Evolutionary conservation across 2,888 invertebrate species (phyloP), one percentile per base, ranked within the genome.

Genomic region (Tribolium freemani): DNA sequence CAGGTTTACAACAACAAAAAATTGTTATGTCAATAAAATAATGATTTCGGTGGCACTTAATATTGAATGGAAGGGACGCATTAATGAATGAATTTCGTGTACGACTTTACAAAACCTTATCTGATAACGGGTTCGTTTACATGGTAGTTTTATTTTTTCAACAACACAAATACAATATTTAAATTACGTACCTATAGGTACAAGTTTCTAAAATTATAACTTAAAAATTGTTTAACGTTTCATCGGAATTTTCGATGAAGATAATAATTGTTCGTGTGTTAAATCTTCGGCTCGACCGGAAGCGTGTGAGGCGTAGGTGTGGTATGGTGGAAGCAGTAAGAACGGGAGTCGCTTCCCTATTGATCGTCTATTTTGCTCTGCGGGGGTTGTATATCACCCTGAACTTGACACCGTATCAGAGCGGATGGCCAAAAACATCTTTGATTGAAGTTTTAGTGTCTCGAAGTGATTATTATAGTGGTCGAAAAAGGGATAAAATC

Each of bases 291-390:
- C 75, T 75, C 74, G 74, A 71, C 76, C 76, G 75, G 76, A 75
- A 77, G 74, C 71, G 72, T 76, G 72, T 73, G 77, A 78, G 75
- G 77, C 74, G 76, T 77, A 77, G 76, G 75, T 75, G 77, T 74
- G 78, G 74, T 76, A 74, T 73, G 69, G 76, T 73, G 69, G 76
- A 77, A 75, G 70, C 63, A 51, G 64, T 50, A 57, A 71, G 71
- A 73, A 74, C 73, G 67, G 77, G 70, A 74, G 75, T 78, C 71
- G 75, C 76, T 74, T 77, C 78, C 75, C 74, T 78, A 77, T 76
- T 75, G 77, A 80, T 79, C 79, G 79, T 69, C 67, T 57, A 72
- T 71, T 73, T 64, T 66, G 74, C 72, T 73, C 71, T 64, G 74
- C 69, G 74, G 75, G 75, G 75, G 70, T 74, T 71, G 70, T 68